Conservation (phyloP, 1,140 invertebrate genomes). For the Procambarus clarkii region DNA sequence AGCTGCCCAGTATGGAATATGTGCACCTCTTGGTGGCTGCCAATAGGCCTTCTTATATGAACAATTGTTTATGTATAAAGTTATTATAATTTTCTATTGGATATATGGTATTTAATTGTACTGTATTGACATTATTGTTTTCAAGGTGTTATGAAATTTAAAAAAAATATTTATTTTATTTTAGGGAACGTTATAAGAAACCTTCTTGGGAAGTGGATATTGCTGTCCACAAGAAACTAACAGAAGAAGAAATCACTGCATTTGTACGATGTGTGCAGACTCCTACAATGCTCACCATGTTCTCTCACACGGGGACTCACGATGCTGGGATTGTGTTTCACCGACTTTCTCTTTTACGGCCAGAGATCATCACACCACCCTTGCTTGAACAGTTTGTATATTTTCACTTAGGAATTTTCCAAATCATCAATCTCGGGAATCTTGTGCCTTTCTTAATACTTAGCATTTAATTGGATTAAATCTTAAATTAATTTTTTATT, state of each 20-base stretch:
- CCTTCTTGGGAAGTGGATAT: conserved; percentile 83
- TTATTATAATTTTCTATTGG: too few species aligned
- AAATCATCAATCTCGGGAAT: not conserved
- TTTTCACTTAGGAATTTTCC: not conserved
- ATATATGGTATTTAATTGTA: too few species aligned
- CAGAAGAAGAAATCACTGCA: conserved; percentile 87
- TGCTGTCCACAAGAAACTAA: conserved; percentile 83
- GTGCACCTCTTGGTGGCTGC: too few species aligned
- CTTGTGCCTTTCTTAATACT: too few species aligned
- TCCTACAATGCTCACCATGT: conserved; percentile 85
- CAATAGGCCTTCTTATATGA: too few species aligned
- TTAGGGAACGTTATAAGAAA: conserved; percentile 81
- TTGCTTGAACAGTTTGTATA: conserved; percentile 84
- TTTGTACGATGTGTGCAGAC: conserved; percentile 87
- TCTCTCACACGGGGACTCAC: conserved; percentile 82
- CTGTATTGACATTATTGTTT: too few species aligned
- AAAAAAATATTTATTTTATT: conserved; percentile 58
- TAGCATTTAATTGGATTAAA: too few species aligned
- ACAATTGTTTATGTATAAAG: too few species aligned
- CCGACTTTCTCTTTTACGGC: conserved; percentile 86
- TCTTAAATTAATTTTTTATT: too few species aligned
- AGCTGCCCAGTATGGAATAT: too few species aligned
- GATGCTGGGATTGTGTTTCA: conserved; percentile 84
- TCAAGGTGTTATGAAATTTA: too few species aligned
- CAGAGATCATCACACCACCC: conserved; percentile 88